These are phyloP conservation scores for Platygyra sinensis DNA, from an alignment of 64 coral and sea anemone species.

Conservation along the genomic window DNA sequence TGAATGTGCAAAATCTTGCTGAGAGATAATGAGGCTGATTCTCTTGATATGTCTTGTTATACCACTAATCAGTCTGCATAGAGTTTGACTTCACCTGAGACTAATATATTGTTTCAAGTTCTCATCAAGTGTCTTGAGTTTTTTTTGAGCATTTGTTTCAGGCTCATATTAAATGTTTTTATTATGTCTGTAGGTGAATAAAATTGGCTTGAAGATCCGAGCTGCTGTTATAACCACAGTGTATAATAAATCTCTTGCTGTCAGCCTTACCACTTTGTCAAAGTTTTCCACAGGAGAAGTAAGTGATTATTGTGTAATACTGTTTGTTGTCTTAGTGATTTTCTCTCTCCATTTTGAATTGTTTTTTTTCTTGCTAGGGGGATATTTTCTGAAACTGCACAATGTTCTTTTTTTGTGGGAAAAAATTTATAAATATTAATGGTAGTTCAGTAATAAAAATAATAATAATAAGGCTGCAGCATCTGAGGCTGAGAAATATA, in stretches of 20 bases:
- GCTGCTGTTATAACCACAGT: slow-evolving; percentile 91
- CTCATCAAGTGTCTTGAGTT: not conserved
- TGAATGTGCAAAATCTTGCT: not conserved
- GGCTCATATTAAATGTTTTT: not conserved
- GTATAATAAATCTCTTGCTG: slow-evolving; percentile 83
- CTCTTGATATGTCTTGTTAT: too few relatives aligned
- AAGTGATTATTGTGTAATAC: not conserved
- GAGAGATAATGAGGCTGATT: not conserved
- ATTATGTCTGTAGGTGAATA: slow-evolving; percentile 72
- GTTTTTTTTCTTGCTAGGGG: not conserved
- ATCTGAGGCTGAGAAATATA: too few relatives aligned
- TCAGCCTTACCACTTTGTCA: slow-evolving; percentile 76
- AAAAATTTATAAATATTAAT: too few relatives aligned
- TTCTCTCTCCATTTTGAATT: too few relatives aligned
- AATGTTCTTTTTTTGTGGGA: too few relatives aligned
- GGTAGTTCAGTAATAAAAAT: too few relatives aligned
- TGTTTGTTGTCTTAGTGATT: not conserved
- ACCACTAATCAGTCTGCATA: too few relatives aligned
- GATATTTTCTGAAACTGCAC: too few relatives aligned
- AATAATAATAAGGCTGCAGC: too few relatives aligned
- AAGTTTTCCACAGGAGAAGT: slow-evolving; percentile 97
- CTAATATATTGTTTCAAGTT: not conserved
- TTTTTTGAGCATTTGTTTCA: not conserved
- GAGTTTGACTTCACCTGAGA: not conserved
- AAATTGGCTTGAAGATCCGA: slow-evolving; percentile 91